phyloP scores from a whole-genome alignment of 2,797 vertebrate species.

The Hylomyscus alleni region DNA sequence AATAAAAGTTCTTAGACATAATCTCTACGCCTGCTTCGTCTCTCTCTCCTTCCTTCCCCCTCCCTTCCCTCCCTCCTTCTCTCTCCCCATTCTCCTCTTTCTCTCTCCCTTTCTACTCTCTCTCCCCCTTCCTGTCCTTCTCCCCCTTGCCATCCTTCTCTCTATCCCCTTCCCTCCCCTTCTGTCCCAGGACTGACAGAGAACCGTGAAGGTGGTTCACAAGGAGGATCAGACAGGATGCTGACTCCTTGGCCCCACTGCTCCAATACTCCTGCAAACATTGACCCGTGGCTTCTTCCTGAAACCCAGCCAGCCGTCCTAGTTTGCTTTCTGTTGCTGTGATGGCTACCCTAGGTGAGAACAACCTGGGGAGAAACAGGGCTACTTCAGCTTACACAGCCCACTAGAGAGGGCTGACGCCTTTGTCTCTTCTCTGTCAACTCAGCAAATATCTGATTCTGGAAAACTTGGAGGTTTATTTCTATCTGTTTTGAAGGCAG shows the following conservation, averaged over 20 bases:
- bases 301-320: neutral
- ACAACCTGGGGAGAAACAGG: no score
- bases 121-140: no score
- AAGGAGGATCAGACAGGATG: neutral
- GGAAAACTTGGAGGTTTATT: neutral
- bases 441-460: neutral
- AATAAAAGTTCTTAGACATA: conserved; percentile 19
- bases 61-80: neutral
- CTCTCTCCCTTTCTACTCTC: neutral
- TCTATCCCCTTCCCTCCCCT: no score
- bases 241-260: neutral
- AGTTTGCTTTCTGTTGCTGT: neutral
- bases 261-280: neutral
- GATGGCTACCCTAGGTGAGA: neutral
- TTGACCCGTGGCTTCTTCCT: neutral
- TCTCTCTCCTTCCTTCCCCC: neutral
- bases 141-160: no score
- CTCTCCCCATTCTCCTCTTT: neutral
- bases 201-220: neutral
- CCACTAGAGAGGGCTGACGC: neutral
- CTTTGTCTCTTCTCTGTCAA: neutral
- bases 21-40: neutral
- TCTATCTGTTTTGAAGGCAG: neutral
- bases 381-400: neutral
- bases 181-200: neutral